Evolutionary conservation across 1,140 invertebrate genomes (phyloP).

Genomic region (Eciton burchellii): DNA sequence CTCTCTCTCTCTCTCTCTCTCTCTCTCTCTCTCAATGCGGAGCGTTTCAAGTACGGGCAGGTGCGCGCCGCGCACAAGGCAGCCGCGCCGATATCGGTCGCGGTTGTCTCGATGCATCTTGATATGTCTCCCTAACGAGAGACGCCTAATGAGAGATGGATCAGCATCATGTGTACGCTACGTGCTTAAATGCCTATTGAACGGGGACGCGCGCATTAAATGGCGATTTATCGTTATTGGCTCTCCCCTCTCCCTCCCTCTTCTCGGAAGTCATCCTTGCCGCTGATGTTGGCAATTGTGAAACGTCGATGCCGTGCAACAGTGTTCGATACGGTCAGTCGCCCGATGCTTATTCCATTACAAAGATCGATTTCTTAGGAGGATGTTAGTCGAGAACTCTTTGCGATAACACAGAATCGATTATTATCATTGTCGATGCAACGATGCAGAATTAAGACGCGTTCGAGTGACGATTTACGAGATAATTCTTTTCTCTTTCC

Average conservation of each 20-base stretch:
- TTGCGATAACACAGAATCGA: too few relatives aligned
- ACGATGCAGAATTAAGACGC: too few relatives aligned
- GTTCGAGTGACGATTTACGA: too few relatives aligned
- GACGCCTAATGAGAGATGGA: background rate
- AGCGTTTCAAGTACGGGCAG: background rate
- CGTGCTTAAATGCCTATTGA: background rate
- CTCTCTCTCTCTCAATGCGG: background rate
- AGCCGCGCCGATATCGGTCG: background rate
- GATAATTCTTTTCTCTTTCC: too few relatives aligned
- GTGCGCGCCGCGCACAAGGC: background rate
- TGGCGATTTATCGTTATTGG: background rate
- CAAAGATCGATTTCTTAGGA: slow-evolving; percentile 5
- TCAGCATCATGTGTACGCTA: background rate
- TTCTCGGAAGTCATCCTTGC: slow-evolving; percentile 11
- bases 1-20: background rate
- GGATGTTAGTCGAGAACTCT: slow-evolving; percentile 22
- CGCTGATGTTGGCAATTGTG: background rate
- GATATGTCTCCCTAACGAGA: background rate
- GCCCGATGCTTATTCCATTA: background rate
- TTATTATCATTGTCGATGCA: too few relatives aligned
- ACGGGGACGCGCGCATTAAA: background rate
- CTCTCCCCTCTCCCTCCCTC: background rate
- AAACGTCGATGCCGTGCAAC: slow-evolving; percentile 31
- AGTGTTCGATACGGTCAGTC: slow-evolving; percentile 20
- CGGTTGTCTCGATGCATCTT: background rate